Evolutionary conservation across 92 coral and sea anemone genomes (phyloP).

Genomic region (Epizoanthus scotinus): DNA sequence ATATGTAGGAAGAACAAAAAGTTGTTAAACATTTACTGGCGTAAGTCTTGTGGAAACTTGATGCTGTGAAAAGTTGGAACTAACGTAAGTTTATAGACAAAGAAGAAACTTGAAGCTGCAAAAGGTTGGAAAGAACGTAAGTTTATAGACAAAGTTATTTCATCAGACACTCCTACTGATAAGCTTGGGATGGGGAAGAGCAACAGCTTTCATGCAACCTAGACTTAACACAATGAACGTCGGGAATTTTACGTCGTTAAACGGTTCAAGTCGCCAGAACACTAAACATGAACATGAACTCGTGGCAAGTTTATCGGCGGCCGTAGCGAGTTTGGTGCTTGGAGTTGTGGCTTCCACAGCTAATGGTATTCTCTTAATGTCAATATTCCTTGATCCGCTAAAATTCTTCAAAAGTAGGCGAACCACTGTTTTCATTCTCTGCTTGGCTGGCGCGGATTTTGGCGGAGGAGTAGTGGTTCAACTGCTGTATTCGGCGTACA

Average conservation of each 20-base stretch:
- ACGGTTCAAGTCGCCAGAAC: background rate
- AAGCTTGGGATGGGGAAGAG: too few relatives aligned
- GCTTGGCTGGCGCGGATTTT: conserved; percentile 59
- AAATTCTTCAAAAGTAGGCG: conserved; percentile 53
- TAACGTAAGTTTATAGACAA: too few relatives aligned
- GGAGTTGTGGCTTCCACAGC: conserved; percentile 51
- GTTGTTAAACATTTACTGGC: too few relatives aligned
- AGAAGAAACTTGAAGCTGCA: too few relatives aligned
- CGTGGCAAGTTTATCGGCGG: conserved; percentile 29
- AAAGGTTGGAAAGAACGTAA: too few relatives aligned
- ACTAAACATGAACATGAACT: background rate
- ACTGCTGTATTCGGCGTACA: conserved; percentile 39
- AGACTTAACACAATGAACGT: background rate
- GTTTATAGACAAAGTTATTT: too few relatives aligned
- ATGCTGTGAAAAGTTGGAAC: too few relatives aligned
- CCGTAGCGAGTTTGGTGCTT: conserved; percentile 54
- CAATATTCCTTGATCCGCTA: conserved; percentile 52
- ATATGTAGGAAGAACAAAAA: too few relatives aligned
- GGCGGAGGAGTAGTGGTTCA: conserved; percentile 55
- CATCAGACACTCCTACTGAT: too few relatives aligned
- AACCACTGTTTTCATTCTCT: conserved; percentile 44
- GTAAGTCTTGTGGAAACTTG: too few relatives aligned
- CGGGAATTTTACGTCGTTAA: background rate
- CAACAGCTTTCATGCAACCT: too few relatives aligned
- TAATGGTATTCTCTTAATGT: conserved; percentile 66